Evolutionary conservation across 2,113 vertebrate species (phyloP).

Genomic region (Cheirogaleus medius): DNA sequence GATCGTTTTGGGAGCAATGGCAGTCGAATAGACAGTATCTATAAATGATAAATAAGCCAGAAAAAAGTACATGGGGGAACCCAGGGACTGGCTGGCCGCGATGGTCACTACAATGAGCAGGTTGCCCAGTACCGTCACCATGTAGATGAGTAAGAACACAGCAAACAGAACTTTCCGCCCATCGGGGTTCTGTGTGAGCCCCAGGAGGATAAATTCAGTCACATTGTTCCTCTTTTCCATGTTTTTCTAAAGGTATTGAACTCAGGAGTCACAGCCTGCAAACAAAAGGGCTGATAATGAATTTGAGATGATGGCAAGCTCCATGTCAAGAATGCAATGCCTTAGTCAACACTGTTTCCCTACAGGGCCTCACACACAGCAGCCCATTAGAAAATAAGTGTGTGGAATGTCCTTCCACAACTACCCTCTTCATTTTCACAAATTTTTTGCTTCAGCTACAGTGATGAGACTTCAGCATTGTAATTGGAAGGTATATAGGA

Average conservation of each 20-base stretch:
- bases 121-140: not conserved
- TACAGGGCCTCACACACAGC: accelerated
- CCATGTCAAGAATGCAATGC: accelerated
- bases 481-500: not conserved
- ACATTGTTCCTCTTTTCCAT: conserved; percentile 40
- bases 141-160: not conserved
- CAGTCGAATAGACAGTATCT: conserved; percentile 19
- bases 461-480: not conserved
- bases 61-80: conserved; percentile 51
- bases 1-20: conserved; percentile 50
- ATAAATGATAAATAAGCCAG: conserved; percentile 56
- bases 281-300: not conserved
- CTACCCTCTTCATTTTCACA: not conserved
- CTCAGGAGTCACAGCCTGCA: not conserved
- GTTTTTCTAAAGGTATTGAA: not conserved
- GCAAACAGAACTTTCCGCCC: conserved; percentile 39
- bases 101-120: conserved; percentile 48
- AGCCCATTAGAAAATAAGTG: not conserved
- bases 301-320: not conserved
- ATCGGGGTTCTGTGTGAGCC: conserved; percentile 2
- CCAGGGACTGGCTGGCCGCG: not conserved
- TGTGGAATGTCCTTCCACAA: not conserved
- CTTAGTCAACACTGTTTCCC: not conserved
- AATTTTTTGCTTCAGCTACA: not conserved
- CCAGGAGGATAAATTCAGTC: conserved; percentile 53